Evolutionary conservation across 2,113 vertebrate species (phyloP).

Genomic region (Sitta europaea): DNA sequence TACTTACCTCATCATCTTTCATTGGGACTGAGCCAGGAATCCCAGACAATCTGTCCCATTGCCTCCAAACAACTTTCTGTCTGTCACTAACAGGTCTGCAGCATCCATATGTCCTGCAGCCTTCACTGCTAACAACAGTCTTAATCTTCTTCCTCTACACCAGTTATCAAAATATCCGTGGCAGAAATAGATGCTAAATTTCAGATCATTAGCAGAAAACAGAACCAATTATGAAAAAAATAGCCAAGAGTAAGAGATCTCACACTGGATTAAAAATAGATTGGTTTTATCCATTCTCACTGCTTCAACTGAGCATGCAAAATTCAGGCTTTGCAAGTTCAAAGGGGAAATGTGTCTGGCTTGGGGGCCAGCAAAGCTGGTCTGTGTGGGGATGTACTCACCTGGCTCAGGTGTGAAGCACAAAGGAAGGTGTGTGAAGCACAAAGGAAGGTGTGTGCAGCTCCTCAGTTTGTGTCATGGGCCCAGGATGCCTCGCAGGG

Average conservation of each 20-base stretch:
- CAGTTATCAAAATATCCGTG: neutral
- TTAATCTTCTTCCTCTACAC: neutral
- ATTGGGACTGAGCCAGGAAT: constrained; percentile 9
- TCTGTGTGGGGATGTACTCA: no score
- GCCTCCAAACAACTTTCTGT: constrained; percentile 28
- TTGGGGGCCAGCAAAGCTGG: neutral
- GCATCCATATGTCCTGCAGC: constrained; percentile 22
- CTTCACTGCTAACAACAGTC: neutral
- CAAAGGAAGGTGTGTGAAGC: neutral
- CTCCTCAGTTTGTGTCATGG: accelerated
- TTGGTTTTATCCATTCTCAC: neutral
- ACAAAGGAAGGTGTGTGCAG: neutral
- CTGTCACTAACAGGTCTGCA: constrained; percentile 14
- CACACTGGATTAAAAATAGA: constrained; percentile 23
- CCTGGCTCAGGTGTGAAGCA: neutral
- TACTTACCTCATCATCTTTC: constrained; percentile 16
- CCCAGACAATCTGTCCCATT: constrained; percentile 31
- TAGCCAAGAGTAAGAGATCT: constrained; percentile 6
- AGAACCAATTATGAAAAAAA: constrained; percentile 12
- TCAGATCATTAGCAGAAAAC: constrained; percentile 23
- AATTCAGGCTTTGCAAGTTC: neutral
- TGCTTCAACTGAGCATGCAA: neutral
- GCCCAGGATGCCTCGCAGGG: accelerated
- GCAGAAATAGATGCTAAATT: constrained; percentile 29
- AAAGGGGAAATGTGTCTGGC: neutral